Evolutionary conservation across 2,113 vertebrate species (phyloP).

Genomic region (Istiophorus platypterus): DNA sequence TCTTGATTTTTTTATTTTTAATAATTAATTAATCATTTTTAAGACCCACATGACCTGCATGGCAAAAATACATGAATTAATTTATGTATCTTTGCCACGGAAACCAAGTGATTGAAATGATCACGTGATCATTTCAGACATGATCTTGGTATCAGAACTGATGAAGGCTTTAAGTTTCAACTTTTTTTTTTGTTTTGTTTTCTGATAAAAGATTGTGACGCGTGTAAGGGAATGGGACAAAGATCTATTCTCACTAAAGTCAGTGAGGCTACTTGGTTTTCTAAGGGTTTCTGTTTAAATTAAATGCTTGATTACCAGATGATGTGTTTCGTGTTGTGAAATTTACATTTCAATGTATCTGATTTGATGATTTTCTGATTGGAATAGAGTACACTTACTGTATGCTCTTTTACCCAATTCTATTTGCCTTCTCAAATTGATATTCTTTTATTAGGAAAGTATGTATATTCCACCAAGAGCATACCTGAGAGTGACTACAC

Average conservation of each 20-base stretch:
- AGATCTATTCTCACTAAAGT: not conserved
- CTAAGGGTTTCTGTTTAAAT: not conserved
- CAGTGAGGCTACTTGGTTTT: not conserved
- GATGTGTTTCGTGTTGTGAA: not conserved
- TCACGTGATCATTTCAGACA: not conserved
- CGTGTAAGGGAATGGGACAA: no score
- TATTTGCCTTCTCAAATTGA: not conserved
- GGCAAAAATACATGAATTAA: no score
- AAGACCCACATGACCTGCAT: no score
- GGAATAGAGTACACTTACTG: no score
- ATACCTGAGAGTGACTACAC: not conserved
- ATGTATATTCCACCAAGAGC: not conserved
- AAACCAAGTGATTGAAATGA: not conserved
- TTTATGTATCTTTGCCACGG: not conserved
- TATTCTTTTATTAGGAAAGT: not conserved
- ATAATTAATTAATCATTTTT: no score
- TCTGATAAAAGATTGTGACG: not conserved
- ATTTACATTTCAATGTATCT: constrained; percentile 1
- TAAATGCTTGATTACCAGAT: not conserved
- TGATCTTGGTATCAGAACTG: not conserved
- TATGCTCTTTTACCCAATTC: not conserved
- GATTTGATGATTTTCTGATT: not conserved
- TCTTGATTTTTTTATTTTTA: no score
- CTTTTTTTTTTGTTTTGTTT: not conserved
- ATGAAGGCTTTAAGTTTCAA: not conserved